Percentiles rank a stretch among this genome's conserved stretches.
Conservation (phyloP, 2,113 vertebrate genomes). For the Accipiter virgatus region DNA sequence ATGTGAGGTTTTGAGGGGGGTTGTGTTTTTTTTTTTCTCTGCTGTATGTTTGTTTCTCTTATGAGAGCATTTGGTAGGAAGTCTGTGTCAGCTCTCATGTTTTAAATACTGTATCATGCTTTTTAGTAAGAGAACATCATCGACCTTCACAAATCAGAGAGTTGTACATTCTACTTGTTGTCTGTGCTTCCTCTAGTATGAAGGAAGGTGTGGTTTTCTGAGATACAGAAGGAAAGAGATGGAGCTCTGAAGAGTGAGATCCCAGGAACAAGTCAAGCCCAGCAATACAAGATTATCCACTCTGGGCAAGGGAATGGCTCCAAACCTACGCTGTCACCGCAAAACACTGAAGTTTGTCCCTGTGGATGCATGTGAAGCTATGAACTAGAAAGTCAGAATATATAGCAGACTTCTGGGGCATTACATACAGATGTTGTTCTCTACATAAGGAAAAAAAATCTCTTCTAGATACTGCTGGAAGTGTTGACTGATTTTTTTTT, state of each 20-base stretch:
- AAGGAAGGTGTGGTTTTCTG: neutral
- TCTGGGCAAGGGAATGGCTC: neutral
- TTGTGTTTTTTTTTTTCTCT: neutral
- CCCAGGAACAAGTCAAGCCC: neutral
- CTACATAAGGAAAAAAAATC: too few species aligned
- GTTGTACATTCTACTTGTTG: neutral
- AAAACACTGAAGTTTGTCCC: neutral
- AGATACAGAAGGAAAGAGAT: neutral
- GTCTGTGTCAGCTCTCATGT: neutral
- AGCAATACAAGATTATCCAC: neutral
- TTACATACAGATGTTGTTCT: neutral
- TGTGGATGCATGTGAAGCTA: neutral
- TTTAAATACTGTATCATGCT: fast-evolving
- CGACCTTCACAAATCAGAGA: neutral
- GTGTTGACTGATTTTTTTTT: neutral
- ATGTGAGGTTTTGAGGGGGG: too few species aligned
- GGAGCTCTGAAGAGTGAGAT: neutral
- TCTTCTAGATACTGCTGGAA: neutral
- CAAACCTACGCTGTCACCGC: fast-evolving
- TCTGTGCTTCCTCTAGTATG: neutral
- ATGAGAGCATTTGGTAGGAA: neutral
- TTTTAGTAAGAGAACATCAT: neutral
- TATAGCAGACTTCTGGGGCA: neutral
- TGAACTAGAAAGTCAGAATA: neutral
- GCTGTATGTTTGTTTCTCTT: neutral